Base-by-base conservation (phyloP, 2,888 invertebrate species). In the Eilema depressum region DNA sequence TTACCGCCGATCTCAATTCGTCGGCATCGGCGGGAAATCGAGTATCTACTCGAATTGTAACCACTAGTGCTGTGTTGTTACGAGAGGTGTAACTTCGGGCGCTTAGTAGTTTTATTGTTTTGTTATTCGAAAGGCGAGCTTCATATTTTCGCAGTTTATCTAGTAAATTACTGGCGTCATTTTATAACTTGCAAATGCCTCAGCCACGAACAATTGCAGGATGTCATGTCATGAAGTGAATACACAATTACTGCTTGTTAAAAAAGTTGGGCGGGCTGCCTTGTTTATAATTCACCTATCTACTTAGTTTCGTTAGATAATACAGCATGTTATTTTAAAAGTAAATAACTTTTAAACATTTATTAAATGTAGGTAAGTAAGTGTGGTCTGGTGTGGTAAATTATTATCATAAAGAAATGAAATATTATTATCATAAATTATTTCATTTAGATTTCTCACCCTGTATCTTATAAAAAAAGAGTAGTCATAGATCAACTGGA, bases 1-100 rank as follows among this genome's bases (percentile, higher is more conserved):
- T 94, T 91, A 88, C 89, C 95, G 78, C 95, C 88, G 91, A 92
- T 93, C 93, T 91, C 89, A 89, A 93, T 92, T 92, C 88, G 86
- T 87, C 75, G 86, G 87, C 87, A 88, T 92, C 85, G 88, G 88
- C 79, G 77, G 80, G 89, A 83, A 89, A 92, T 93, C 90, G 90
- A 93, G 88, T 89, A 83, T 87, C 90, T 90, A 90, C 86, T 91
- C 85, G 86, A 85, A 83, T 82, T 80, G 83, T 85, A 82, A 77
- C 74, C 80, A 84, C 83, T 83, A 85, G 82, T 85, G 83, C 76
- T 80, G 82, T 85, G 83, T 76, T 80, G 75, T 72, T 77, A 69
- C 61, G 66, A 80, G 76, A 77, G 73, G 79, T 84, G 83, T 83
- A 85, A 86, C 78, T 85, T 85, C 76, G 75, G 75, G 76, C 71